Conservation (phyloP, 2,113 vertebrate genomes). For the Drymodes brunneopygia region DNA sequence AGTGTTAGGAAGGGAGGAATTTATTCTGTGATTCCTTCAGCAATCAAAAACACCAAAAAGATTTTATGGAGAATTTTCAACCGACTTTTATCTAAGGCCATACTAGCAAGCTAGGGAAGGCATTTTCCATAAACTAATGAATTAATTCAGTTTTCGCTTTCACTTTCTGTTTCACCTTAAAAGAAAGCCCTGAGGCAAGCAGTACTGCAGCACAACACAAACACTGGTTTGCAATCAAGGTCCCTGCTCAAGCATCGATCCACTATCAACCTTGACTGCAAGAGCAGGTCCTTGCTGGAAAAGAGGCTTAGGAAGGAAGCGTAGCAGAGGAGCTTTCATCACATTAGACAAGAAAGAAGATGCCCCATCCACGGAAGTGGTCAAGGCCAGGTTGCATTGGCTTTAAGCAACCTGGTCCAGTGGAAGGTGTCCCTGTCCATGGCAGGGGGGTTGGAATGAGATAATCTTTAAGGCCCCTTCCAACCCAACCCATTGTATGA, state of each 20-base stretch:
- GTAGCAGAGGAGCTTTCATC: neutral
- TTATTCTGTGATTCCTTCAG: neutral
- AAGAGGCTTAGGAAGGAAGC: neutral
- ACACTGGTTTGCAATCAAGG: neutral
- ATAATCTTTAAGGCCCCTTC: neutral
- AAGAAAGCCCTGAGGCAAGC: neutral
- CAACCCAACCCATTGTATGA: neutral
- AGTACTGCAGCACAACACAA: neutral
- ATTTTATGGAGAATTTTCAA: slow-evolving; percentile 19
- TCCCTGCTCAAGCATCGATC: neutral
- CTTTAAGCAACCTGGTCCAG: neutral
- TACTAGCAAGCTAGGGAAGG: neutral
- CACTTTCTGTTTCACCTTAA: slow-evolving; percentile 4
- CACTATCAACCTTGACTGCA: neutral
- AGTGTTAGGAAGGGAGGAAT: neutral
- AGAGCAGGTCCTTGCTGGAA: neutral
- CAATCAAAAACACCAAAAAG: neutral
- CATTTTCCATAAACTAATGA: neutral
- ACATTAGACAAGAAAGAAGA: neutral
- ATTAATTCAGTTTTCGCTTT: neutral
- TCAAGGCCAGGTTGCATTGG: neutral
- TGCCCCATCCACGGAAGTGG: no score
- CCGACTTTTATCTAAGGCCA: neutral
- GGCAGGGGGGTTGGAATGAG: rapidly evolving
- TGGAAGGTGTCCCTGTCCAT: neutral